Evolutionary conservation across 2,888 invertebrate species (phyloP).

Genomic region (Lymantria dispar): DNA sequence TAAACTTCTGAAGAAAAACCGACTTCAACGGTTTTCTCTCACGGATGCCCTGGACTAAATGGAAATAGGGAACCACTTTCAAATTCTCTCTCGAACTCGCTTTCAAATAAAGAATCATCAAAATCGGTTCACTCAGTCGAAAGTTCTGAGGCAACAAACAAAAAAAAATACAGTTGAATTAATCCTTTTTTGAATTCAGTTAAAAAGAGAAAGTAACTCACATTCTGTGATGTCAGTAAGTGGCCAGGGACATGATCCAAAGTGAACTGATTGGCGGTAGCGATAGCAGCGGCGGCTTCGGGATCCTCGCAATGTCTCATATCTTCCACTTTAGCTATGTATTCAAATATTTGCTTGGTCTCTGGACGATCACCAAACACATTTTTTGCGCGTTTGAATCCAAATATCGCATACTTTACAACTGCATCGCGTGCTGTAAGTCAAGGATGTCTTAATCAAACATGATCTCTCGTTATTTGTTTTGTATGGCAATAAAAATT

Average conservation of each 20-base stretch:
- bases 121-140: no score
- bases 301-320: conserved; percentile 78
- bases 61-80: no score
- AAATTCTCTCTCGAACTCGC: no score
- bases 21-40: no score
- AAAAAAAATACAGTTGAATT: no score
- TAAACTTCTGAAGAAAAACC: no score
- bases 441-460: neutral
- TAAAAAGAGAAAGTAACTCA: conserved; percentile 49
- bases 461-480: no score
- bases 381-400: conserved; percentile 74
- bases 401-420: conserved; percentile 79
- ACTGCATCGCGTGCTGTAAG: conserved; percentile 62
- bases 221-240: conserved; percentile 84
- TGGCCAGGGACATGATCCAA: conserved; percentile 87
- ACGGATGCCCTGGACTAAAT: no score
- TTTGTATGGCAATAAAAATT: no score
- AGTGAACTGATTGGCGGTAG: conserved; percentile 77
- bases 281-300: conserved; percentile 71
- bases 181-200: no score
- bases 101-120: no score
- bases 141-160: no score
- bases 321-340: conserved; percentile 73
- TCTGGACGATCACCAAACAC: conserved; percentile 59
- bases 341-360: conserved; percentile 63